Percentiles rank a stretch among this genome's conserved stretches.
phyloP scores from a whole-genome alignment of 2,113 vertebrate species.

The Rana temporaria region DNA sequence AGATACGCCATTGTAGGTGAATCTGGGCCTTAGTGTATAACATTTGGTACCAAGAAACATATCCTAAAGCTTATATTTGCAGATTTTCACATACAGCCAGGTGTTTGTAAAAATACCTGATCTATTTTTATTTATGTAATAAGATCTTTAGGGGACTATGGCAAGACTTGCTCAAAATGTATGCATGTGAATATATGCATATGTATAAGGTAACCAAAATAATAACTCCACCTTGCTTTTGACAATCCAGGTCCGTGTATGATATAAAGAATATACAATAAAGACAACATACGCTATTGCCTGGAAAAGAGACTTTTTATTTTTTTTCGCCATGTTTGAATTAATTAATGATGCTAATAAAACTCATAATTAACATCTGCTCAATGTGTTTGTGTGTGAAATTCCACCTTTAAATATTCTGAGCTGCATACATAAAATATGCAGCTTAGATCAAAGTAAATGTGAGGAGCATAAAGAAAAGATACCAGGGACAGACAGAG shows the following conservation, averaged over 20 bases:
- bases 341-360: constrained; percentile 43
- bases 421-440: constrained; percentile 42
- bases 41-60: neutral
- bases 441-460: constrained; percentile 35
- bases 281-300: neutral
- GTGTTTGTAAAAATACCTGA: neutral
- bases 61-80: neutral
- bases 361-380: constrained; percentile 40
- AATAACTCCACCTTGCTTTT: no score
- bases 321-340: constrained; percentile 29
- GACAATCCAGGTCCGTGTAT: neutral
- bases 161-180: neutral
- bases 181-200: neutral
- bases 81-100: neutral
- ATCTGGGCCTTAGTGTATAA: neutral
- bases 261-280: constrained; percentile 16
- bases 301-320: constrained; percentile 25
- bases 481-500: neutral
- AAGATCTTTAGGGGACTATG: neutral
- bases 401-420: constrained; percentile 44
- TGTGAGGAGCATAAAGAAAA: constrained; percentile 10
- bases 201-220: no score
- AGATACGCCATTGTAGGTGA: no score
- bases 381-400: constrained; percentile 46
- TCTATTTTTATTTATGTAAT: neutral